Percentiles rank a stretch among this genome's conserved stretches.
Evolutionary conservation across 2,888 invertebrate genomes (phyloP).

Genomic region (Latrodectus elegans): DNA sequence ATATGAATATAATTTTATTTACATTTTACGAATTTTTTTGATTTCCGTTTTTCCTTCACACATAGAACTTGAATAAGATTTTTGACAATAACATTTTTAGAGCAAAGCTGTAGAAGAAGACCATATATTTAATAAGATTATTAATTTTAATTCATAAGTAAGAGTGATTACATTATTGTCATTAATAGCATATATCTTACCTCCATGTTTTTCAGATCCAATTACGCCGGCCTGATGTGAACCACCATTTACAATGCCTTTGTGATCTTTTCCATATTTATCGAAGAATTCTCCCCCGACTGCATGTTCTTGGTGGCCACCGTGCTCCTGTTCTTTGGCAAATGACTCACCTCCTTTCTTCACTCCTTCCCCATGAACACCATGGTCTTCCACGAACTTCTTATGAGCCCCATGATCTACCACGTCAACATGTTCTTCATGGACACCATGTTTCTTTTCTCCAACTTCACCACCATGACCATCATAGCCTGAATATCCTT

Average conservation of each 20-base stretch:
- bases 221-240: conserved; percentile 52
- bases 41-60: too few relatives aligned
- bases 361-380: conserved; percentile 53
- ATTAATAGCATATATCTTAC: conserved; percentile 11
- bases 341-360: conserved; percentile 62
- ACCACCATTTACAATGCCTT: conserved; percentile 59
- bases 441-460: conserved; percentile 46
- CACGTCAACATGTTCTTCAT: conserved; percentile 39
- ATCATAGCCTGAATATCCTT: conserved; percentile 48
- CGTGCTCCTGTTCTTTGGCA: conserved; percentile 36
- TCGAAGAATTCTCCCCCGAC: conserved; percentile 60
- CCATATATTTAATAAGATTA: too few relatives aligned
- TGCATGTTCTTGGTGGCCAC: conserved; percentile 49
- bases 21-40: too few relatives aligned
- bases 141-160: too few relatives aligned
- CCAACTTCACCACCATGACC: conserved; percentile 59
- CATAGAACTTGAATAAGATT: too few relatives aligned
- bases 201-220: conserved; percentile 53
- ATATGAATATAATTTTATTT: too few relatives aligned
- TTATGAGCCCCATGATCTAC: conserved; percentile 55
- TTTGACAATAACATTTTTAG: too few relatives aligned
- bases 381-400: conserved; percentile 57
- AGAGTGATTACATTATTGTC: too few relatives aligned
- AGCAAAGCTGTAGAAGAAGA: too few relatives aligned
- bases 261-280: conserved; percentile 65